Evolutionary conservation across 2,888 invertebrate genomes (phyloP), one percentile per base, ranked within the genome.

Genomic region (Dyspetes luteomarginatus): DNA sequence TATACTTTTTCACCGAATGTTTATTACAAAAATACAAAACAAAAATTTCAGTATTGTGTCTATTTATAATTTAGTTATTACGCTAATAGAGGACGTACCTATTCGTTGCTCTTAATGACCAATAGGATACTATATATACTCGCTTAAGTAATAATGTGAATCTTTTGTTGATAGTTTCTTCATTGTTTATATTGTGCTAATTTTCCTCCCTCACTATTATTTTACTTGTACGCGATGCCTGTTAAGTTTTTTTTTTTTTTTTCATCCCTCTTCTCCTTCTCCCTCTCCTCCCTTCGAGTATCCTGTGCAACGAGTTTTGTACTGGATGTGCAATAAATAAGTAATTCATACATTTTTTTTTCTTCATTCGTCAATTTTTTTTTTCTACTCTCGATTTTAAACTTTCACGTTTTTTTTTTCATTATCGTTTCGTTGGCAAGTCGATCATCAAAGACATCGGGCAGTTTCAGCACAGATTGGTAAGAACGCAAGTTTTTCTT

Each of bases 131-230:
- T 36, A 74, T 28, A n/a, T n/a, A 50, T 73, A 76, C 48, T 67
- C 56, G 71, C 79, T 78, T 84, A 83, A 84, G 80, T 79, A 81
- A 58, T 52, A 56, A 24, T 83, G 78, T 78, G 60, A 80, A 83
- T 85, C 83, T 84, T 82, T 86, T 87, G 85, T 86, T 84, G 77
- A 84, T 85, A 84, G 75, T 81, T 84, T 81, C 81, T 84, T 84
- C 85, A 84, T 9, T 83, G 78, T 85, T 85, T 24, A 55, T 36
- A 58, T 83, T 80, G 82, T 73, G 78, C 71, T 82, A 81, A 81
- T 79, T 84, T 64, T 83, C 67, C 58, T 75, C 75, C 82, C 72
- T 78, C 80, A 28, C 22, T 68, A 76, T 69, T 82, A 26, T 65
- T 73, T 69, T 71, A 69, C n/a, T 85, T 81, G 73, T 85, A 83